Percentiles rank a stretch among this genome's conserved stretches.
These are phyloP conservation scores for Phainopepla nitens DNA, from an alignment of 2,113 vertebrate genomes.

Conservation along the genomic window DNA sequence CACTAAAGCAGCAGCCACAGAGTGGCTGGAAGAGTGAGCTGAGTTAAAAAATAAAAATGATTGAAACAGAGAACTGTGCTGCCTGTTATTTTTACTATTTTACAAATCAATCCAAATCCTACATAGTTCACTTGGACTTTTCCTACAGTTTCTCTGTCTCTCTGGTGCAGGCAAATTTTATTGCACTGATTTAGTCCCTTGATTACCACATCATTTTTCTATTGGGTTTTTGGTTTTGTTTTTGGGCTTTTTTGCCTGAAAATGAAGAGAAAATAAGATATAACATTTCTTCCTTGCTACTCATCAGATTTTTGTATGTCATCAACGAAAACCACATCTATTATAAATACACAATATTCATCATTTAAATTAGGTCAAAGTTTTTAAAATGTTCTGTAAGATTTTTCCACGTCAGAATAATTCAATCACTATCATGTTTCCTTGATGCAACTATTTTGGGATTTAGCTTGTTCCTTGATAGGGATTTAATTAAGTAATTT, in stretches of 20 bases:
- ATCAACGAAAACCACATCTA: background rate
- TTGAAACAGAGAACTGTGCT: background rate
- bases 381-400: constrained; percentile 25
- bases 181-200: background rate
- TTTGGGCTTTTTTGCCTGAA: background rate
- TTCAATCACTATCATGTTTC: constrained; percentile 29
- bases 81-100: background rate
- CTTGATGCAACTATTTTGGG: constrained; percentile 39
- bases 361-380: constrained; percentile 25
- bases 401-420: background rate
- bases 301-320: background rate
- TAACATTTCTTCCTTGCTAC: background rate
- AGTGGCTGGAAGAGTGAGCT: background rate
- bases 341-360: background rate
- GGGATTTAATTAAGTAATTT: constrained; percentile 64
- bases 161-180: background rate
- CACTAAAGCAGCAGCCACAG: background rate
- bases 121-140: background rate
- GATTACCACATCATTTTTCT: background rate
- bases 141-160: background rate
- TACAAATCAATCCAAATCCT: background rate
- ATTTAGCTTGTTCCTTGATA: constrained; percentile 33
- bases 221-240: too few species aligned
- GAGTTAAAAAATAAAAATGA: background rate
- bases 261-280: background rate